Base-by-base conservation (phyloP, 2,113 vertebrate genomes). In the Solenodon paradoxus region DNA sequence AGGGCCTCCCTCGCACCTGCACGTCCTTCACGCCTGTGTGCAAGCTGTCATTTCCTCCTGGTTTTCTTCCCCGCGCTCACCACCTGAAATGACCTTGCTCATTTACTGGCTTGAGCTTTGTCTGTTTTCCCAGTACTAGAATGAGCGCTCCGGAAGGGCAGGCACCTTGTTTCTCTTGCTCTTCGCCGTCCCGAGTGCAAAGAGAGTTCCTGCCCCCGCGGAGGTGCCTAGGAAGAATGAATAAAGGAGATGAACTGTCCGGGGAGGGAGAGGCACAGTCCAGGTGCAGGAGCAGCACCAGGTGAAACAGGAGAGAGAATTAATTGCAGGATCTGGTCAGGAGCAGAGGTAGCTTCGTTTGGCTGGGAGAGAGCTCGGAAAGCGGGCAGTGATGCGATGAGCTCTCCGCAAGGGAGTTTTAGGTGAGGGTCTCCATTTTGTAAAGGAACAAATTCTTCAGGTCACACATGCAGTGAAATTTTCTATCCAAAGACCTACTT, bases 71-170 rank as follows among this genome's bases (percentile, higher is more conserved):
- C 87, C 42, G 63, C 0, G 7, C 42, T 66, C 35, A 92, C 38
- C 55, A 55, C 55, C 63, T 78, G 66, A 94, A 84, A 85, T 92
- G 40, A 84, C 84, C 88, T 55, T 84, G 57, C 74, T 92, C 47
- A 26, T 49, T 47, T 69, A 69, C 51, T 63, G 53, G 64, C 64
- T 88, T 77, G 71, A 87, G 22, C 75, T 92, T 61, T 40, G 22
- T 90, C 96, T 80, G 42, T 82, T 95, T 94, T 64, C 30, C 51
- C 88, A 80, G 7, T 19, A 42, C 71, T 53, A 42, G 92, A 45
- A 68, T 35, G 51, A 71, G 53, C 32, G 61, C 35, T 63, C 71
- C 26, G 7, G 30, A 88, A 75, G 78, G 61, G 53, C 26, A 30
- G 61, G 35, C 61, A n/a, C 26, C 30, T 71, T n/a, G 2, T 32